These are phyloP conservation scores for Himalopsyche phryganea DNA, from an alignment of 1,140 invertebrate genomes.

Conservation along the genomic window DNA sequence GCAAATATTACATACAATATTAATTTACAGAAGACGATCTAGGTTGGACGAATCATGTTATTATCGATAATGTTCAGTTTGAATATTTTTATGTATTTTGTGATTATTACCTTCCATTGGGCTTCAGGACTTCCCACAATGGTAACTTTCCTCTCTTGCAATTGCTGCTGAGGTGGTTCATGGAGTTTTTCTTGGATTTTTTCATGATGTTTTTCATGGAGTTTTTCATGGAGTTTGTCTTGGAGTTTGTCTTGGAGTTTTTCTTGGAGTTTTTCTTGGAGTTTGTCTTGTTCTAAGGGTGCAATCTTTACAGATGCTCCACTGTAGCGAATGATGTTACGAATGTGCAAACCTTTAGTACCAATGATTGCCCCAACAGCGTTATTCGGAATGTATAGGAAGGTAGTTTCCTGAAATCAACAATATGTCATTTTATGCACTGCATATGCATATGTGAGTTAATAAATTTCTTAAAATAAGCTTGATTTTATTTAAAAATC, in stretches of 20 bases:
- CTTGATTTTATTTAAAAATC: too few species aligned
- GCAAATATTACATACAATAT: too few species aligned
- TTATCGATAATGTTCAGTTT: too few species aligned
- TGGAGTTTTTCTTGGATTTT: slow-evolving; percentile 73
- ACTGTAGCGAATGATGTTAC: slow-evolving; percentile 94
- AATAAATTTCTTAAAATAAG: too few species aligned
- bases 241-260: slow-evolving; percentile 78
- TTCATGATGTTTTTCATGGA: too few species aligned
- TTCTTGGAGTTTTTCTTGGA: slow-evolving; percentile 46
- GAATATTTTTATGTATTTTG: too few species aligned
- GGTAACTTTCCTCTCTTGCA: slow-evolving; percentile 89
- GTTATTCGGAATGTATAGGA: slow-evolving; percentile 94
- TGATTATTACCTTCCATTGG: slow-evolving; percentile 82
- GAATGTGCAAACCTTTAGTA: slow-evolving; percentile 93
- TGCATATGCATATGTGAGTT: background rate
- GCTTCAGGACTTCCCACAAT: slow-evolving; percentile 92
- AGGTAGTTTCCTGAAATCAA: slow-evolving; percentile 84
- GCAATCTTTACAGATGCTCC: slow-evolving; percentile 93
- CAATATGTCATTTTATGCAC: too few species aligned
- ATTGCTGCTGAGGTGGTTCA: slow-evolving; percentile 50
- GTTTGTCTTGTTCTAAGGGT: slow-evolving; percentile 77
- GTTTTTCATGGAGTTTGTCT: too few species aligned
- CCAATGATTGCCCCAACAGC: slow-evolving; percentile 97
- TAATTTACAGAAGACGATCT: too few species aligned
- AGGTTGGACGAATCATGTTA: too few species aligned